Evolutionary conservation across 2,113 vertebrate species (phyloP), one percentile per base, ranked within the genome.

Genomic region (Smithornis capensis): DNA sequence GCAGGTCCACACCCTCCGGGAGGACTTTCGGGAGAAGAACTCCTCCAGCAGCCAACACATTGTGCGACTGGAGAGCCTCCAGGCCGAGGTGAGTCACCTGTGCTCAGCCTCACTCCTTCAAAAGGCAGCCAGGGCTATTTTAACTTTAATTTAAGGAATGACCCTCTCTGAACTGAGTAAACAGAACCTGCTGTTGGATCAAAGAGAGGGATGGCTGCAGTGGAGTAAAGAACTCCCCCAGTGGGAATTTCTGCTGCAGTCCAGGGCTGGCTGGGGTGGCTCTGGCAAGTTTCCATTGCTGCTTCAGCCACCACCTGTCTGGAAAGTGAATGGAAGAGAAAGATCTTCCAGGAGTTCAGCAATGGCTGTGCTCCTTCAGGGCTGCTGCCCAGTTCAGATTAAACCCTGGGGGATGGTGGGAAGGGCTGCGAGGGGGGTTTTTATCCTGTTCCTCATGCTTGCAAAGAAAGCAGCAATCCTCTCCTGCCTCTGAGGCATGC

Each of bases 21-120:
- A 99, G 84, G 99, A 99, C 95, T 99, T 99, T 83, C 98, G 99
- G 95, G 99, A 99, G 98, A 99, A 99, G 97, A 99, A 98, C 73
- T 96, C 98, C 14, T 99, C 99, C 62, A 99, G 98, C 94, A 99
- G 97, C 95, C 99, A 99, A 96, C 99, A 99, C 94, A 99, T 99
- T 96, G 98, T 99, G 63, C 98, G 98, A n/a, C 98, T 99, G 1
- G 99, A 99, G 97, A 99, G 97, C 91, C 98, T 99, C 65, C 99
- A 99, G 96, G 98, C 98, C 0, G 99, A 99, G 99, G 99, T 99
- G 96, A 98, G 98, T 86, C 83, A 50, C 23, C 28, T 8, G 1
- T 0, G 2, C 42, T 59, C 7, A 0, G 6, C 56, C 71, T 90
- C 12, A 1, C 33, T 62, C 64, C 68, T 74, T n/a, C 35, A 22